Conservation (phyloP, 1,140 invertebrate genomes). For the Conopomorpha cramerella region DNA sequence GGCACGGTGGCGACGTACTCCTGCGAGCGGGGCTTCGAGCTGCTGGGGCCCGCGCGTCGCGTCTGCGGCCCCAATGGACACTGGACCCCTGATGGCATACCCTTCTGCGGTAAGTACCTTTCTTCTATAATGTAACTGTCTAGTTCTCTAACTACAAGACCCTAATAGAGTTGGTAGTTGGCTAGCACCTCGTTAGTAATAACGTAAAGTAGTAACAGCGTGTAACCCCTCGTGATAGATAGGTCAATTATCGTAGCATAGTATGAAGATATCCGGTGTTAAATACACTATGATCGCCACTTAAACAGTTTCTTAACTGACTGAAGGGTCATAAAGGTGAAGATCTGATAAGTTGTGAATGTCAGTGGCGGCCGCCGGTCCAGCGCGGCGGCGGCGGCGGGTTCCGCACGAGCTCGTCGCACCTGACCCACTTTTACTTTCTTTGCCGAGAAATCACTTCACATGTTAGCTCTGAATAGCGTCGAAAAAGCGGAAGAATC, state of each 20-base stretch:
- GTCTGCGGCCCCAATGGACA: slow-evolving; percentile 75
- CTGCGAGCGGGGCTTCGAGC: slow-evolving; percentile 89
- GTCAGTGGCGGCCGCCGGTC: too few relatives aligned
- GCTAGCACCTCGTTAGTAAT: too few relatives aligned
- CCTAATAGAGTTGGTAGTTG: too few relatives aligned
- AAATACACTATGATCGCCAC: too few relatives aligned
- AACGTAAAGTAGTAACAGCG: too few relatives aligned
- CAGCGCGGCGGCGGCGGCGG: slow-evolving; percentile 10
- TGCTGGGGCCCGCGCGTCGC: slow-evolving; percentile 81
- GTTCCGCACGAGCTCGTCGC: slow-evolving; percentile 22
- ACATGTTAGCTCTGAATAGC: slow-evolving; percentile 36
- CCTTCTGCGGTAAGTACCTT: slow-evolving; percentile 86
- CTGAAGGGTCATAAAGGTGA: too few relatives aligned
- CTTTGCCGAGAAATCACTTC: slow-evolving; percentile 43
- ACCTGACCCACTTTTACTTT: slow-evolving; percentile 47
- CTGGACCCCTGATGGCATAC: slow-evolving; percentile 91
- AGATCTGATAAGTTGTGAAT: too few relatives aligned
- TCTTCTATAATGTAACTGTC: slow-evolving; percentile 1
- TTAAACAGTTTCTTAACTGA: too few relatives aligned
- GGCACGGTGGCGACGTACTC: slow-evolving; percentile 83
- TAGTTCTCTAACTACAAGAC: too few relatives aligned
- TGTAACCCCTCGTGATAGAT: too few relatives aligned
- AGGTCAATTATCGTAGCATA: too few relatives aligned
- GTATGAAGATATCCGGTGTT: too few relatives aligned
- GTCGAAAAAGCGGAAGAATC: slow-evolving; percentile 39